Conservation (phyloP, 2,113 vertebrate genomes). For the Brachypodius melanocephalos region DNA sequence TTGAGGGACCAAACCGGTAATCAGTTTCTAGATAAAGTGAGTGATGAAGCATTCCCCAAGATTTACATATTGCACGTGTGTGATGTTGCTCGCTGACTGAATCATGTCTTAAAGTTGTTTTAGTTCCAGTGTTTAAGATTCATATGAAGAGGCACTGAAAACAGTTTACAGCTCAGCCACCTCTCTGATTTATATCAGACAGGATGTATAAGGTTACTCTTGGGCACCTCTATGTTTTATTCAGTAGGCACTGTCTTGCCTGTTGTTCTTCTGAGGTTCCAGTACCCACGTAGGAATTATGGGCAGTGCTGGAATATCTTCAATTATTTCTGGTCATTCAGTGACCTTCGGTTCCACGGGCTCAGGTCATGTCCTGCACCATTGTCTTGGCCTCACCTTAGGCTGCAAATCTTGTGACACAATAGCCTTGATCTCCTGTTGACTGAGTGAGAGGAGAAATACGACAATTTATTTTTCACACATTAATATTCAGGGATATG, state of each 20-base stretch:
- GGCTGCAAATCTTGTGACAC: background rate
- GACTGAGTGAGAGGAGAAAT: background rate
- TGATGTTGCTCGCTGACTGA: background rate
- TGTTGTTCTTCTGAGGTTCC: background rate
- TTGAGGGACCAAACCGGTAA: background rate
- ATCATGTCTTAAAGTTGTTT: background rate
- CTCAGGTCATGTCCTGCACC: background rate
- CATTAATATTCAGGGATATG: background rate
- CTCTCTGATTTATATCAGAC: constrained; percentile 2
- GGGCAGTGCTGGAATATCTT: background rate
- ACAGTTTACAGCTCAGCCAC: background rate
- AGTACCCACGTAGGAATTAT: background rate
- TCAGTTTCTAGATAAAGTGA: background rate
- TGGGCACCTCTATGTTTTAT: constrained; percentile 1
- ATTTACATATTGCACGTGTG: background rate
- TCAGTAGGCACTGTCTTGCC: background rate
- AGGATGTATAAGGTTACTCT: background rate
- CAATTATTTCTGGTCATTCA: background rate
- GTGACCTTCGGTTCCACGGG: background rate
- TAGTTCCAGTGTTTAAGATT: background rate
- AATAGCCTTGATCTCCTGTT: background rate
- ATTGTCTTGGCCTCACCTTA: background rate
- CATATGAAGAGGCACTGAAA: background rate
- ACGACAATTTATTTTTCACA: background rate
- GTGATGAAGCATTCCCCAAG: background rate